These are phyloP conservation scores for Manis javanica DNA, from an alignment of 2,797 vertebrate genomes.

Conservation along the genomic window DNA sequence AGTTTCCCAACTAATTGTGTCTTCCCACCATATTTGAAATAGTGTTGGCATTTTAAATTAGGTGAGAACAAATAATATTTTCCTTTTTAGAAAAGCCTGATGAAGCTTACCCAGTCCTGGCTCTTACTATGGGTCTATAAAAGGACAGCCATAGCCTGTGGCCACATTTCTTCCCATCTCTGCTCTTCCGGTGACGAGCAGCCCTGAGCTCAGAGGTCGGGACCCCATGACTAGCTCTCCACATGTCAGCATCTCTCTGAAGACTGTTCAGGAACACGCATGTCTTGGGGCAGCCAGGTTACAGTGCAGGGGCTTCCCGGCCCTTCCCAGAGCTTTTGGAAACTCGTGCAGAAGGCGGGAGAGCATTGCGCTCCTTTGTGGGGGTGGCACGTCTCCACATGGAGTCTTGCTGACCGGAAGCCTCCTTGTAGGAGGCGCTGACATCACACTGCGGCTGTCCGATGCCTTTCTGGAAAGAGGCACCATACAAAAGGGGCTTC, in stretches of 20 bases:
- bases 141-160: fast-evolving
- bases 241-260: not conserved
- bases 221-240: no score
- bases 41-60: not conserved
- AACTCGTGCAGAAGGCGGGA: not conserved
- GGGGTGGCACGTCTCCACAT: not conserved
- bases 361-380: not conserved
- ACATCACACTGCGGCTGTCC: not conserved
- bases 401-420: not conserved
- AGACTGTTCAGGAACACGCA: not conserved
- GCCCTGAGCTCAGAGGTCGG: no score
- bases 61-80: not conserved
- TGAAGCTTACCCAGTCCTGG: fast-evolving
- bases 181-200: not conserved
- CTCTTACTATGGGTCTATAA: not conserved
- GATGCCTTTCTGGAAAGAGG: no score
- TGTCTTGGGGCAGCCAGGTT: not conserved
- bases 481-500: no score
- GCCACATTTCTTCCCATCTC: fast-evolving
- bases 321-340: not conserved
- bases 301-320: not conserved
- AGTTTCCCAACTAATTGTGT: not conserved
- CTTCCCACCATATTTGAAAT: not conserved
- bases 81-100: not conserved
- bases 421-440: no score